These are phyloP conservation scores for Drosophila aldrichi DNA, from an alignment of 2,888 invertebrate genomes.

Conservation along the genomic window DNA sequence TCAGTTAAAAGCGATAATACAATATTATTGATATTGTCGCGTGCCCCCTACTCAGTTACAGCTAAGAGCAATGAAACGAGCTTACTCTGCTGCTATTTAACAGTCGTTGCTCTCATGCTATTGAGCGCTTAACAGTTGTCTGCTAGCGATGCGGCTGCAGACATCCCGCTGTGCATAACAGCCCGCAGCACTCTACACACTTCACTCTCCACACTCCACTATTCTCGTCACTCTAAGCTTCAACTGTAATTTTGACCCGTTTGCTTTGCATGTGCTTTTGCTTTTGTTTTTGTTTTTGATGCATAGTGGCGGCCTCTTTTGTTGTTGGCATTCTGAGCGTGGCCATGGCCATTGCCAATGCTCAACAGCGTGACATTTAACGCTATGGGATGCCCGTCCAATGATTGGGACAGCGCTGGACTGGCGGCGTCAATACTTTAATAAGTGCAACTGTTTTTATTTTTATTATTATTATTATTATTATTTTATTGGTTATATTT, in stretches of 20 bases:
- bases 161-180: constrained; percentile 22
- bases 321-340: constrained; percentile 65
- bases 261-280: constrained; percentile 33
- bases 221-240: constrained; percentile 16
- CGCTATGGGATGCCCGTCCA: constrained; percentile 38
- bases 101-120: constrained; percentile 36
- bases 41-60: constrained; percentile 16
- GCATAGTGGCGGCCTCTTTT: constrained; percentile 61
- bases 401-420: constrained; percentile 1
- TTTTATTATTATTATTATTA: neutral
- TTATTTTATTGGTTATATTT: neutral
- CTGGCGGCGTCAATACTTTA: neutral
- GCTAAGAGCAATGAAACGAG: constrained; percentile 8
- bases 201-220: neutral
- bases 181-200: neutral
- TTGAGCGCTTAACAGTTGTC: constrained; percentile 22
- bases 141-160: constrained; percentile 28
- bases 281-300: constrained; percentile 43
- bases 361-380: constrained; percentile 68
- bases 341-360: constrained; percentile 63
- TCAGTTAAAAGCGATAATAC: constrained; percentile 32
- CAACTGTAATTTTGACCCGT: constrained; percentile 65
- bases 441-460: neutral
- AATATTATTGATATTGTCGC: constrained; percentile 47
- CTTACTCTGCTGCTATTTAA: constrained; percentile 24